Evolutionary conservation across 92 coral and sea anemone genomes (phyloP), one percentile per base, ranked within the genome.

Genomic region (Phymanthus crucifer): DNA sequence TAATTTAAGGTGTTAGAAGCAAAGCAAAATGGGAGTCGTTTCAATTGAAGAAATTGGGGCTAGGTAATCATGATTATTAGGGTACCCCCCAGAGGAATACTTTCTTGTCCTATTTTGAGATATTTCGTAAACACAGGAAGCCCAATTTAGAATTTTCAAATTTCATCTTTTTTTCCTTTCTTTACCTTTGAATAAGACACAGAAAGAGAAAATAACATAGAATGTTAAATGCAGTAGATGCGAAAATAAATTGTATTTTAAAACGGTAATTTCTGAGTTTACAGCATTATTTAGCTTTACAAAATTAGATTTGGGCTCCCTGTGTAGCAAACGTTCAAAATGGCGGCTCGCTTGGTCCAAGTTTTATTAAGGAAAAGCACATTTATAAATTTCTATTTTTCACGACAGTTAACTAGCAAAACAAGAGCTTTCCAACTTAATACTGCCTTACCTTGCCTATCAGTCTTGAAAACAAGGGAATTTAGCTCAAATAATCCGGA

Each of bases 311-410:
- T 54, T 54, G 64, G 64, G 64, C 64, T 24, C n/a, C 64, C 64
- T 54, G 64, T 54, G 64, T 21, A 5, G 27, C 27, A 3, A 54
- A 1, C 1, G n/a, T 77, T 58, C 87, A 87, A 87, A 32, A 87
- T 87, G 90, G 90, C 90, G 90, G 87, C 61, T 3, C 74, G 56
- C 8, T 16, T 77, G 29, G 73, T 52, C 2, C 72, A 47, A n/a
- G 32, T 31, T 6, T 64, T 77, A 34, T 65, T 77, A 32, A 48
- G 81, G 29, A 77, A 27, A 38, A 77, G 65, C 24, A 33, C 32
- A 24, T 46, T 77, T 40, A 37, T 34, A 77, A 61, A 77, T 26
- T 40, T 76, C 26, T 47, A 27, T 77, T 77, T 61, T 58, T 17
- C 18, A 11, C 38, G 23, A 2, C 36, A 16, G 8, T 4, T 77